Evolutionary conservation across 92 coral and sea anemone species (phyloP).

Genomic region (Ricordea florida): DNA sequence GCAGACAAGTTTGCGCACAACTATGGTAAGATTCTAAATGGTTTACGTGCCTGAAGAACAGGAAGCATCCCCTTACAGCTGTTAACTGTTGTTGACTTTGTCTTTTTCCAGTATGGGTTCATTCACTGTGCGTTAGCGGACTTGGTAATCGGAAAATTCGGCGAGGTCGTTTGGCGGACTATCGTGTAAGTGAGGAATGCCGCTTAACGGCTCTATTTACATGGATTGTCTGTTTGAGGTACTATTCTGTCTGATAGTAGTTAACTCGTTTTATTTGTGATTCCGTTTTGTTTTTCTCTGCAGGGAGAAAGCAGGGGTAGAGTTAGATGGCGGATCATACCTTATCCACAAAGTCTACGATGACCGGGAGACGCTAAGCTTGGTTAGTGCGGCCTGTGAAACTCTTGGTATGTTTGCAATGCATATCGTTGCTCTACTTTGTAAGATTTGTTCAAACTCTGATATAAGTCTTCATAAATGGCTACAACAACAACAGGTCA

Average conservation of each 20-base stretch:
- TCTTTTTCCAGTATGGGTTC: slow-evolving; percentile 88
- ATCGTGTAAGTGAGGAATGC: slow-evolving; percentile 72
- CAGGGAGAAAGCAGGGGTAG: slow-evolving; percentile 95
- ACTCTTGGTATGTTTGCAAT: slow-evolving; percentile 90
- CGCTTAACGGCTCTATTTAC: not conserved
- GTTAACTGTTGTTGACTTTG: not conserved
- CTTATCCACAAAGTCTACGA: slow-evolving; percentile 94
- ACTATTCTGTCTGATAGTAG: not conserved
- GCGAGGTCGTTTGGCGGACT: slow-evolving; percentile 91
- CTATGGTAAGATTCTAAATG: slow-evolving; percentile 17
- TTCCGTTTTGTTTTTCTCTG: not conserved
- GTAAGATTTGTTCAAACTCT: too few species aligned
- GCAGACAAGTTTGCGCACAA: too few species aligned
- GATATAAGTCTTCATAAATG: not conserved
- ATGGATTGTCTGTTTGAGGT: too few species aligned
- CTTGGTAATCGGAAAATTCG: slow-evolving; percentile 89
- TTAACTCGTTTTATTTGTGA: not conserved
- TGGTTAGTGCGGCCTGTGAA: slow-evolving; percentile 89
- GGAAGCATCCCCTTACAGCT: not conserved
- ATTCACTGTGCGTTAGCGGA: slow-evolving; percentile 96
- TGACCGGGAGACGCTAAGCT: slow-evolving; percentile 84
- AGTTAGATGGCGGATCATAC: slow-evolving; percentile 96
- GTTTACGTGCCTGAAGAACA: too few species aligned
- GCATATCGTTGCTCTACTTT: too few species aligned
- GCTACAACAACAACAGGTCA: not conserved